Evolutionary conservation across 2,888 invertebrate genomes (phyloP).

Genomic region (Epinotia nisella): DNA sequence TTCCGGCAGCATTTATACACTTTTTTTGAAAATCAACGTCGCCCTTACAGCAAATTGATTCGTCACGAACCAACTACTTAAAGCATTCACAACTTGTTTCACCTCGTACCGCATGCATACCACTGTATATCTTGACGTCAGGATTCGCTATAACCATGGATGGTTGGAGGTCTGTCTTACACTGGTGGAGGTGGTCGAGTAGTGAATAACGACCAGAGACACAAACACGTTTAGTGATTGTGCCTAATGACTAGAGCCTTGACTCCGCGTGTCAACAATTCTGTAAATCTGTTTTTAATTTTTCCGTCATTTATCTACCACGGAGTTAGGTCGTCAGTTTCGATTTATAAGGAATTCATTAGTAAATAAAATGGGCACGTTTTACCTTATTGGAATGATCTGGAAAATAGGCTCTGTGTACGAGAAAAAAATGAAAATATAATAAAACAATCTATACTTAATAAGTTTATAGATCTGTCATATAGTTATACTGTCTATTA

Average conservation of each 20-base stretch:
- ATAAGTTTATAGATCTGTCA: too few relatives aligned
- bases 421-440: too few relatives aligned
- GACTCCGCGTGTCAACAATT: constrained; percentile 42
- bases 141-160: background rate
- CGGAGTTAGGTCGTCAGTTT: background rate
- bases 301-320: constrained; percentile 31
- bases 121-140: background rate
- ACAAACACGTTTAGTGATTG: constrained; percentile 40
- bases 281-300: constrained; percentile 43
- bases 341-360: constrained; percentile 5
- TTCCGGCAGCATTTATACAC: constrained; percentile 35
- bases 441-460: too few relatives aligned
- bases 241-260: constrained; percentile 40
- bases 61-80: constrained; percentile 35
- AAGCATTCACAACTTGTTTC: background rate
- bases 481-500: too few relatives aligned
- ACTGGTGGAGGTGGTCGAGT: background rate
- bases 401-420: too few relatives aligned
- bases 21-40: constrained; percentile 29
- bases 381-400: too few relatives aligned
- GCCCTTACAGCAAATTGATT: constrained; percentile 40
- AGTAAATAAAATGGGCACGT: background rate
- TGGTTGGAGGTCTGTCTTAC: background rate
- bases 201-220: background rate
- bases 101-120: too few relatives aligned